A percentile compares a stretch with the other conserved stretches of the same genome.
phyloP scores from a whole-genome alignment of 2,113 vertebrate genomes.

The Hypocryptadius cinnamomeus region DNA sequence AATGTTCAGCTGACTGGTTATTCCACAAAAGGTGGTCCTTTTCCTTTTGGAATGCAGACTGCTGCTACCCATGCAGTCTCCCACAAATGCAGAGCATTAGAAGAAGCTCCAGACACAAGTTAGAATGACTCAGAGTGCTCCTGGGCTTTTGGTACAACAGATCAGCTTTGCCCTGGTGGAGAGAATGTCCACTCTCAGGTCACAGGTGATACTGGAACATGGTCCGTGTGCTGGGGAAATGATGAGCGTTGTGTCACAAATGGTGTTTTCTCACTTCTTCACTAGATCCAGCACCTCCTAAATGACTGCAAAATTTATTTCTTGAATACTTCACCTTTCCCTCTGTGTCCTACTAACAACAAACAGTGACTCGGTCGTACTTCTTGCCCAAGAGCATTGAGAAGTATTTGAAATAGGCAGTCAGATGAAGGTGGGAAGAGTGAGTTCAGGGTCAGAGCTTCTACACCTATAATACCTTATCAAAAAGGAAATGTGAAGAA shows the following conservation, averaged over 20 bases:
- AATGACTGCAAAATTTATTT: neutral
- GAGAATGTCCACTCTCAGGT: neutral
- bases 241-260: neutral
- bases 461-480: neutral
- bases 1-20: neutral
- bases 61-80: neutral
- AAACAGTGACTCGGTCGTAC: neutral
- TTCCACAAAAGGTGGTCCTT: neutral
- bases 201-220: accelerated
- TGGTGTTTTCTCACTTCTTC: neutral
- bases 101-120: neutral
- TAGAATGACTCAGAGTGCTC: neutral
- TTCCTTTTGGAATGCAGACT: neutral
- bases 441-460: neutral
- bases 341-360: neutral
- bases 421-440: neutral
- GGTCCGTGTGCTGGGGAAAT: neutral
- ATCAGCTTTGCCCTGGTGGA: neutral
- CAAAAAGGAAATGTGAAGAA: neutral
- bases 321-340: neutral
- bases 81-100: neutral
- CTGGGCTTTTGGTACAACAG: neutral
- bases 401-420: neutral
- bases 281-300: neutral
- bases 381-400: neutral